Base-by-base conservation (phyloP, 2,113 vertebrate genomes). In the Chrysochloris asiatica region DNA sequence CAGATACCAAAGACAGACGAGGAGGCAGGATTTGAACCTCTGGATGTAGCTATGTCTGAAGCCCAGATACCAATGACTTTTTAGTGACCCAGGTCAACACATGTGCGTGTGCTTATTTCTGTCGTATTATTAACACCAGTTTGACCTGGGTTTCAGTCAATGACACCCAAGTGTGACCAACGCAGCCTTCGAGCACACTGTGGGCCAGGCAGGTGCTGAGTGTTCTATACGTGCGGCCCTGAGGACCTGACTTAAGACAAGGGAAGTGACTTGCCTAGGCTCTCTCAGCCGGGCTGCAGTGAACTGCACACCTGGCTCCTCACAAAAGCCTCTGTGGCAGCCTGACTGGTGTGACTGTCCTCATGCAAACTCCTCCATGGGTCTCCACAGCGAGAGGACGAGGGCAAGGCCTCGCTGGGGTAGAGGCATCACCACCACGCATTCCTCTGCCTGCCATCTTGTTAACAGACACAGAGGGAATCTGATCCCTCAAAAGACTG, bases 361-460 rank as follows among this genome's bases (percentile, higher is more conserved):
- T 21, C 22, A 41, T 21, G 56, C 48, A 63, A 56, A 65, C 36
- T 54, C 11, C 30, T 59, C 30, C 12, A 8, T 6, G 41, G n/a
- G 28, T 36, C 36, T 77, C 41, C 7, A 61, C 16, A 48, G 26
- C 4, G 71, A 48, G 2, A 61, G 59, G 59, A 61, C 22, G 26
- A 28, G 9, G 59, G 28, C 22, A 26, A 28, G 9, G 59, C 26
- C 26, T 61, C 59, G 26, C 38, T n/a, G 10, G n/a, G 28, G 50
- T 21, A 63, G 43, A 80, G 0, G 38, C 3, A 56, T 22, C 24
- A 41, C 19, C 28, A 56, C 2, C 0, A 2, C 8, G n/a, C 14
- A 47, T 59, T 10, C 72, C 83, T 41, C 72, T 69, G 78, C 48
- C 48, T 0, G 0, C 8, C 43, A 28, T 33, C 33, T 26, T 7